Conservation (phyloP, 2,797 vertebrate species). For the Psittacula derbiana region DNA sequence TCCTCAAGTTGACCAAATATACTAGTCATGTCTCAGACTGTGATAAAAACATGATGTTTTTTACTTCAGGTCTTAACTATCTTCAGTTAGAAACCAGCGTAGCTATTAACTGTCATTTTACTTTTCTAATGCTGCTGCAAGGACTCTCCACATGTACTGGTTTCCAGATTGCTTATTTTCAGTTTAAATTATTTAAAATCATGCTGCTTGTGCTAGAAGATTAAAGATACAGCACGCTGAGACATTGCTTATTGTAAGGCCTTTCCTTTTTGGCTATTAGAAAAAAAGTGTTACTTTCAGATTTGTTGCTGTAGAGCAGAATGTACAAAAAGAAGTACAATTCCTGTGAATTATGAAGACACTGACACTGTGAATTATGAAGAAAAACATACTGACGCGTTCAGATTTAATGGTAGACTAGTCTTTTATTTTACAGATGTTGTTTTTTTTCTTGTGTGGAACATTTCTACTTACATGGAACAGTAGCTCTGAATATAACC, state of each 20-base stretch:
- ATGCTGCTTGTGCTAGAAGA: not conserved
- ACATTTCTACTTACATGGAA: constrained; percentile 14
- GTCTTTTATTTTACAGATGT: not conserved
- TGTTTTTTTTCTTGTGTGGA: not conserved
- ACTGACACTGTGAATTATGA: not conserved
- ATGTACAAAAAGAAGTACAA: not conserved
- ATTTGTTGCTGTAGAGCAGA: not conserved
- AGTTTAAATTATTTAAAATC: not conserved
- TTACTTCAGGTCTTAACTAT: not conserved
- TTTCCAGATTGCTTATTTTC: not conserved
- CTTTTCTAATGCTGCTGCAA: not conserved
- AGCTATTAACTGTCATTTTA: not conserved
- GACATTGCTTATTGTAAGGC: not conserved
- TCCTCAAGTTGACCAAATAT: not conserved
- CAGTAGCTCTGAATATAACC: not conserved
- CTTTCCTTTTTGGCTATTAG: not conserved
- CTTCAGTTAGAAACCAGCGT: not conserved
- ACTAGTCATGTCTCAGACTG: not conserved
- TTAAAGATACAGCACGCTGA: not conserved
- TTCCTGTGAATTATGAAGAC: not conserved
- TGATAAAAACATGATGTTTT: not conserved
- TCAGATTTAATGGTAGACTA: not conserved
- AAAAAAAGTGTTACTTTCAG: not conserved
- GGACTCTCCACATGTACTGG: not conserved
- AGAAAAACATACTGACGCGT: not conserved